phyloP scores from a whole-genome alignment of 2,797 vertebrate species.

The Mormyrops attenuatus region DNA sequence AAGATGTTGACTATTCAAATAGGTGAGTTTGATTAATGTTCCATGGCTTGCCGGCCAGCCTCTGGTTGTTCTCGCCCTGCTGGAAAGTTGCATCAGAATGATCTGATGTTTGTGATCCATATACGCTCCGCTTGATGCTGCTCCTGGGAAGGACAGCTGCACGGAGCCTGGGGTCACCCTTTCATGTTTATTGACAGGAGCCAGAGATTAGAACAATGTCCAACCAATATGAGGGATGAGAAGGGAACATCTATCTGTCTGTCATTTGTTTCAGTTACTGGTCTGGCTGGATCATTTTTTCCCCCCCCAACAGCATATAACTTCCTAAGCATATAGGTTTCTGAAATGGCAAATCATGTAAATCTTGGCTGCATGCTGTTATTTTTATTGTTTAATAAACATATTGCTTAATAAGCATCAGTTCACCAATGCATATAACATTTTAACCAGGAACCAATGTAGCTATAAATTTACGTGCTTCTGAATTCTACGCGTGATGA shows the following conservation, averaged over 20 bases:
- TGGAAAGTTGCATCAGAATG: background rate
- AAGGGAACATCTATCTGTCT: background rate
- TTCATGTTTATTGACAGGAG: constrained; percentile 10
- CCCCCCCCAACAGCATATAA: background rate
- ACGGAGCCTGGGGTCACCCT: background rate
- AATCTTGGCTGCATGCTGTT: background rate
- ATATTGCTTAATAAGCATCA: background rate
- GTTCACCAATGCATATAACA: background rate
- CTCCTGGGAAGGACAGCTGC: background rate
- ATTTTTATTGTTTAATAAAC: background rate
- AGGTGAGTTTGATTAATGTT: background rate
- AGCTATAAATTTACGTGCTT: background rate
- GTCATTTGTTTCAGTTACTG: background rate
- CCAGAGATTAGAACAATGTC: background rate
- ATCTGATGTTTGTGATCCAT: background rate
- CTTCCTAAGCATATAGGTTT: background rate
- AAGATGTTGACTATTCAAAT: background rate
- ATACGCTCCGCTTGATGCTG: background rate
- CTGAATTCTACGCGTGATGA: background rate
- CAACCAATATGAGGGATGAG: background rate
- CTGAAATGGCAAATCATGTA: background rate
- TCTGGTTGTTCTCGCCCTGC: background rate
- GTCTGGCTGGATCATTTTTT: background rate
- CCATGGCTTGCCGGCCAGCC: background rate
- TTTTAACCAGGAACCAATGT: too few species aligned